phyloP scores from a whole-genome alignment of 2,113 vertebrate genomes.

The Trochalopteron elliotii region DNA sequence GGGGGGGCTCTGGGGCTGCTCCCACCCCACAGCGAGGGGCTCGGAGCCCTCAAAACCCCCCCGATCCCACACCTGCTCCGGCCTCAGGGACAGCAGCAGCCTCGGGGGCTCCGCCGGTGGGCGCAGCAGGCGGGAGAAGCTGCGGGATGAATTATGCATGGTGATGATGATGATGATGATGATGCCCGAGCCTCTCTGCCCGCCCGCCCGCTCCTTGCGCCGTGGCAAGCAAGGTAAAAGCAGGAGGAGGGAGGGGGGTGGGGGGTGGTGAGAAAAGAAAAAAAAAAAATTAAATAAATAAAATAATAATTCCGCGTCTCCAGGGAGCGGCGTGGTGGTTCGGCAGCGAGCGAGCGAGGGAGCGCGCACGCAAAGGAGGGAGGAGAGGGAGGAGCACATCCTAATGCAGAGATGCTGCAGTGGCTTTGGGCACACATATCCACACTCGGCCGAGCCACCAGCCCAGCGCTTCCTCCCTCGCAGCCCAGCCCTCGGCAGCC shows the following conservation, averaged over 20 bases:
- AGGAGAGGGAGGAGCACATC: conserved; percentile 81
- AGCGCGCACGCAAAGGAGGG: conserved; percentile 59
- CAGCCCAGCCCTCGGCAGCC: background rate
- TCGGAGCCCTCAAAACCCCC: background rate
- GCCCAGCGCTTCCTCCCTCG: conserved; percentile 30
- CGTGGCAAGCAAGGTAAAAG: conserved; percentile 72
- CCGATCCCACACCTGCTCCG: background rate
- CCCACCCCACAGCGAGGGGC: background rate
- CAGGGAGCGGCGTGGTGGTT: conserved; percentile 41
- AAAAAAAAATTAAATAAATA: background rate
- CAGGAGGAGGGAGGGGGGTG: background rate
- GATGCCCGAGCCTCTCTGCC: conserved; percentile 5
- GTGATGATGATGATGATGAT: background rate
- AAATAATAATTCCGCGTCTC: background rate
- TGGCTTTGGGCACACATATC: conserved; percentile 69
- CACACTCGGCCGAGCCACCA: conserved; percentile 53
- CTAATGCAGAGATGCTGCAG: conserved; percentile 84
- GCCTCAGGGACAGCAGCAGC: background rate
- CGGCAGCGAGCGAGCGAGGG: conserved; percentile 63
- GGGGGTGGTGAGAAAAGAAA: too few relatives aligned
- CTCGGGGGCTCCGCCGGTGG: background rate
- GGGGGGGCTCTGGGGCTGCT: background rate
- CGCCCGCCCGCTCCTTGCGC: conserved; percentile 52
- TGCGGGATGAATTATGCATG: conserved; percentile 53
- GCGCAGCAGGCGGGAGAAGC: background rate